phyloP scores from a whole-genome alignment of 1,140 invertebrate genomes.

The Diorhabda sublineata region DNA sequence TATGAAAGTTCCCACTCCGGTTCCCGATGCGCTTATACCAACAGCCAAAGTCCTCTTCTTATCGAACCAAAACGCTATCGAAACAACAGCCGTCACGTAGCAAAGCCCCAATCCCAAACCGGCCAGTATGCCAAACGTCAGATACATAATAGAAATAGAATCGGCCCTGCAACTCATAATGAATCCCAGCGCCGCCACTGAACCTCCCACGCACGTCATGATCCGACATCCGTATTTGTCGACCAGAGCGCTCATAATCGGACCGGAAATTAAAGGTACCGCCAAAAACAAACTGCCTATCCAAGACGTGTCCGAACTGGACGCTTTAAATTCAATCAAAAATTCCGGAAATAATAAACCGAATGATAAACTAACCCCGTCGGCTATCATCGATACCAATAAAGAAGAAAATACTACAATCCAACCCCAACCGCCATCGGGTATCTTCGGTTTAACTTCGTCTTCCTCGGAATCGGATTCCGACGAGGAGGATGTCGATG shows the following conservation, averaged over 20 bases:
- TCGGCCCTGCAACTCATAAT: slow-evolving; percentile 70
- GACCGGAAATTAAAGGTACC: slow-evolving; percentile 81
- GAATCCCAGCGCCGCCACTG: slow-evolving; percentile 75
- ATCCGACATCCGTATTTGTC: slow-evolving; percentile 83
- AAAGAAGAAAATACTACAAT: slow-evolving; percentile 81
- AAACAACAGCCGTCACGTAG: slow-evolving; percentile 87
- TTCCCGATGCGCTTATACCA: slow-evolving; percentile 86
- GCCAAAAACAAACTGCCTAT: slow-evolving; percentile 85
- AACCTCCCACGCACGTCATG: slow-evolving; percentile 75
- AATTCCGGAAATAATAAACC: slow-evolving; percentile 86
- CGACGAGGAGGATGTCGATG: slow-evolving; percentile 21
- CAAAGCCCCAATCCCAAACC: slow-evolving; percentile 81
- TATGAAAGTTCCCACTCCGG: slow-evolving; percentile 79
- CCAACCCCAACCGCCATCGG: slow-evolving; percentile 81
- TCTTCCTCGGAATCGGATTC: slow-evolving; percentile 13
- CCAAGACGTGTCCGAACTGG: slow-evolving; percentile 80
- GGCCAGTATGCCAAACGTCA: slow-evolving; percentile 83
- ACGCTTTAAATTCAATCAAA: slow-evolving; percentile 75
- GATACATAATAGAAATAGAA: slow-evolving; percentile 71
- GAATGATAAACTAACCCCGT: slow-evolving; percentile 91
- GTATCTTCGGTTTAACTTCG: slow-evolving; percentile 52
- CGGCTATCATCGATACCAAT: slow-evolving; percentile 87
- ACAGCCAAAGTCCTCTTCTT: slow-evolving; percentile 87
- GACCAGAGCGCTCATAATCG: slow-evolving; percentile 79
- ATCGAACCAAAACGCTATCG: slow-evolving; percentile 95